These are phyloP conservation scores for Psix sp. DNA, from an alignment of 1,140 invertebrate genomes.

Conservation along the genomic window DNA sequence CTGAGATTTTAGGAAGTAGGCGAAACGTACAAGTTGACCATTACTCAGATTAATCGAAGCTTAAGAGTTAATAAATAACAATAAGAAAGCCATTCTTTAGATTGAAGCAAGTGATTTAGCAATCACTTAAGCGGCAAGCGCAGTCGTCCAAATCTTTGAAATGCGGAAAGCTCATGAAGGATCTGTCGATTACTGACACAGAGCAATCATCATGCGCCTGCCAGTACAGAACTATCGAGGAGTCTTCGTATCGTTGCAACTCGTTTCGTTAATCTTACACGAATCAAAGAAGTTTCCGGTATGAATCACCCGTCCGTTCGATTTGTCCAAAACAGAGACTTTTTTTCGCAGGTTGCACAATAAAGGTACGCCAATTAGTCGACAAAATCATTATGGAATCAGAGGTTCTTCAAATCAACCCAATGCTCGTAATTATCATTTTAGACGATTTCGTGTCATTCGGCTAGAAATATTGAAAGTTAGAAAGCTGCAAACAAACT, in stretches of 20 bases:
- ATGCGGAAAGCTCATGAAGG: constrained; percentile 59
- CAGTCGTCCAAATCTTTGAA: constrained; percentile 58
- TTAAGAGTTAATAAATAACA: constrained; percentile 57
- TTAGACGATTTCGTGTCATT: too few relatives aligned
- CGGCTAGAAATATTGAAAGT: too few relatives aligned
- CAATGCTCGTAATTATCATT: too few relatives aligned
- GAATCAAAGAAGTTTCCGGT: too few relatives aligned
- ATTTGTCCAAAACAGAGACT: too few relatives aligned
- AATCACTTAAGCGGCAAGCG: constrained; percentile 70
- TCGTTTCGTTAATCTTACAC: neutral
- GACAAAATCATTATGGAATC: too few relatives aligned
- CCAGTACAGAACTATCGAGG: constrained; percentile 55
- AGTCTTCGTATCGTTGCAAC: constrained; percentile 2
- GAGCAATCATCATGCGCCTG: constrained; percentile 53
- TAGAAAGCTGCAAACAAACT: too few relatives aligned
- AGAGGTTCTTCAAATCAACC: too few relatives aligned
- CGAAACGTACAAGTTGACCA: constrained; percentile 68
- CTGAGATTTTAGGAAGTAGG: constrained; percentile 35
- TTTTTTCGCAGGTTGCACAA: too few relatives aligned
- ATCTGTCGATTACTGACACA: constrained; percentile 51
- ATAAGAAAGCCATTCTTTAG: constrained; percentile 68
- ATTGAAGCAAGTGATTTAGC: constrained; percentile 65
- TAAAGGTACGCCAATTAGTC: too few relatives aligned
- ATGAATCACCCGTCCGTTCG: constrained; percentile 4
- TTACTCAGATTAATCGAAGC: constrained; percentile 57